Conservation (phyloP, 2,113 vertebrate species). For the Nasalis larvatus region DNA sequence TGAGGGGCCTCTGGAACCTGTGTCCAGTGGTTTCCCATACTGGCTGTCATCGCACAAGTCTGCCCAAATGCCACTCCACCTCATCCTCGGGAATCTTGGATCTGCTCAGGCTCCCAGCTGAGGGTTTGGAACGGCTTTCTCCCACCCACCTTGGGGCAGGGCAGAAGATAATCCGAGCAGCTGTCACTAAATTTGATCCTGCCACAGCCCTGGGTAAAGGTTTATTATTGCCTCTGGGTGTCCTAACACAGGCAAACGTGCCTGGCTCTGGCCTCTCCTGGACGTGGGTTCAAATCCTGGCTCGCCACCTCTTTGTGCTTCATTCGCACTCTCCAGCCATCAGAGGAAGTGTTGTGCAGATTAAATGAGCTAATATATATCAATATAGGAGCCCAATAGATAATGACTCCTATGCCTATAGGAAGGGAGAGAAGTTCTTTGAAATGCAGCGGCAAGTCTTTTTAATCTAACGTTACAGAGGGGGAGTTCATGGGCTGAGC, state of each 20-base stretch:
- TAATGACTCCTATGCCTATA: too few species aligned
- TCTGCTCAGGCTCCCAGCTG: neutral
- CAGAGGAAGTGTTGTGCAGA: neutral
- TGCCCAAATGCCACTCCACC: neutral
- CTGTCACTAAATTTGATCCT: neutral
- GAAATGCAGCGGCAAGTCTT: neutral
- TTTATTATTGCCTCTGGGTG: neutral
- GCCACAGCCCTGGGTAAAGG: neutral
- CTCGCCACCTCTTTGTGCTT: neutral
- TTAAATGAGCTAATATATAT: neutral
- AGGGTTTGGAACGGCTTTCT: neutral
- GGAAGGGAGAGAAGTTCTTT: neutral
- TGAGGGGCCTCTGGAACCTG: neutral
- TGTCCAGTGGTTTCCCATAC: neutral
- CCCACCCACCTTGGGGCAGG: accelerated
- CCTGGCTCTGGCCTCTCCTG: neutral
- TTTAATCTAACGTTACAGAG: neutral
- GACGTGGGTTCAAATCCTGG: neutral
- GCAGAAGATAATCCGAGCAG: neutral
- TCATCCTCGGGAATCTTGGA: too few species aligned
- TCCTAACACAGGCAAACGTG: neutral
- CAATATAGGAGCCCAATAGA: neutral
- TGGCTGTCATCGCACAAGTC: neutral
- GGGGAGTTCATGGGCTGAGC: accelerated
- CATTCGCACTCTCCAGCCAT: too few species aligned